A percentile compares a stretch with the other conserved stretches of the same genome.
Conservation (phyloP, 1,140 invertebrate genomes). For the Triops cancriformis region DNA sequence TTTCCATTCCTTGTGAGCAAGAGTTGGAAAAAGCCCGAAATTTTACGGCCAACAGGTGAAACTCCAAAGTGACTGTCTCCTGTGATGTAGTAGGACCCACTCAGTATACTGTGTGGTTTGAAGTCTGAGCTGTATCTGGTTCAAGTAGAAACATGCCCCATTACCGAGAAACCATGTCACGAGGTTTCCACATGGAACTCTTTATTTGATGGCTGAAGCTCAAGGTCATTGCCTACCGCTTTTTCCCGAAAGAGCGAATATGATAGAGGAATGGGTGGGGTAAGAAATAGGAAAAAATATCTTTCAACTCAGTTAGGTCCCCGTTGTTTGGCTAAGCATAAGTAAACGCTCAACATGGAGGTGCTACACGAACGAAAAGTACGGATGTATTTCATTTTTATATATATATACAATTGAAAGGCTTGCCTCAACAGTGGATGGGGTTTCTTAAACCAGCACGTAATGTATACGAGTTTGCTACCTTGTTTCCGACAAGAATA, state of each 20-base stretch:
- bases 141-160: background rate
- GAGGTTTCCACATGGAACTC: background rate
- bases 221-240: background rate
- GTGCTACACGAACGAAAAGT: background rate
- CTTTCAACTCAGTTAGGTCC: background rate
- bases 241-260: background rate
- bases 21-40: background rate
- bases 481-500: background rate
- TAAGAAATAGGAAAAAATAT: background rate
- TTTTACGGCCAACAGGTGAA: conserved; percentile 13
- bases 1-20: conserved; percentile 4
- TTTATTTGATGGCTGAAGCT: background rate
- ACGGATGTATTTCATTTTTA: background rate
- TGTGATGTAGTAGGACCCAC: background rate
- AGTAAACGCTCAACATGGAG: too few relatives aligned
- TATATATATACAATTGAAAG: background rate
- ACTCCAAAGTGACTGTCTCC: background rate
- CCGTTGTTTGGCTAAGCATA: too few relatives aligned
- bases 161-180: background rate
- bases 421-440: background rate
- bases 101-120: background rate
- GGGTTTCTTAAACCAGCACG: background rate
- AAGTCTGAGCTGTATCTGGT: background rate
- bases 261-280: background rate
- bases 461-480: background rate